Percentiles rank a stretch among this genome's conserved stretches.
phyloP scores from a whole-genome alignment of 2,797 vertebrate genomes.

The Megalops cyprinoides region DNA sequence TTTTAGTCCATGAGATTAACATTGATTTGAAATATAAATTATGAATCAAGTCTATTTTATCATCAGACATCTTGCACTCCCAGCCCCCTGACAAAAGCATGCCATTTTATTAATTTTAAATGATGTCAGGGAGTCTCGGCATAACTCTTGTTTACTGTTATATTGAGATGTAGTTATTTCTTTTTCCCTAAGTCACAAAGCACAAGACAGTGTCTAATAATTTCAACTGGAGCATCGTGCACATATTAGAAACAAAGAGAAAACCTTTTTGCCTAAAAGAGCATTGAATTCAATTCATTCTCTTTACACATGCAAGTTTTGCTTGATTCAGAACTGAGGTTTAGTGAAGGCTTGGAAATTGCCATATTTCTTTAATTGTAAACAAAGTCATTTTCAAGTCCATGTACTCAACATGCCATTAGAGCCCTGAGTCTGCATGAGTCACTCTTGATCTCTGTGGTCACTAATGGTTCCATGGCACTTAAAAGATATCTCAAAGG shows the following conservation, averaged over 20 bases:
- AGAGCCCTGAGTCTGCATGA: background rate
- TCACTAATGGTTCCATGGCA: background rate
- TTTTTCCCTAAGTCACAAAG: too few species aligned
- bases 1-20: background rate
- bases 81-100: background rate
- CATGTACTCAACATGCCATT: background rate
- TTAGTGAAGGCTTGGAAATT: background rate
- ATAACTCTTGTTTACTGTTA: too few species aligned
- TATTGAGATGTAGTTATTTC: too few species aligned
- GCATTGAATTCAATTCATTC: too few species aligned
- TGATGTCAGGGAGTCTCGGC: too few species aligned
- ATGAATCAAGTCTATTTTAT: background rate
- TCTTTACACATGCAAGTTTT: too few species aligned
- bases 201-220: too few species aligned
- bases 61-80: background rate
- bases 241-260: too few species aligned
- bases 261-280: too few species aligned
- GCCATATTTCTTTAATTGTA: background rate
- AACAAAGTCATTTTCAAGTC: background rate
- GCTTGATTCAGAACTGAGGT: too few species aligned
- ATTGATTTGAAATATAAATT: background rate
- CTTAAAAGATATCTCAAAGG: constrained; percentile 1
- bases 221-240: too few species aligned
- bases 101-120: too few species aligned
- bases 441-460: background rate